A percentile compares a stretch with the other conserved stretches of the same genome.
Conservation (phyloP, 1,140 invertebrate genomes). For the Battus philenor region DNA sequence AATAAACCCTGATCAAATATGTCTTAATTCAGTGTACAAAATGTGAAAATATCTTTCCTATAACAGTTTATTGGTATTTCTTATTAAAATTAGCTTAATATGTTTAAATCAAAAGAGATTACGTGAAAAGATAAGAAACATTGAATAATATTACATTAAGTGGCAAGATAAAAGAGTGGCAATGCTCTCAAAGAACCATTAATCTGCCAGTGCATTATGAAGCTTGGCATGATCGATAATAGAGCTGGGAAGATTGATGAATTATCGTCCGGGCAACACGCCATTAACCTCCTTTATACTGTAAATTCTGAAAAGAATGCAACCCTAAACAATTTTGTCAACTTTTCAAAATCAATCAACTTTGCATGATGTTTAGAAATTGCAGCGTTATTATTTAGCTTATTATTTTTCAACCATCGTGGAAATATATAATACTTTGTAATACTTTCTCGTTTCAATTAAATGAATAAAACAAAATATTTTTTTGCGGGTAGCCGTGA, state of each 20-base stretch:
- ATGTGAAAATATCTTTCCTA: too few species aligned
- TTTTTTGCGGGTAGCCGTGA: too few species aligned
- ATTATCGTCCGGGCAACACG: conserved; percentile 12
- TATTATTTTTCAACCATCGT: too few species aligned
- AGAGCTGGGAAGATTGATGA: conserved; percentile 24
- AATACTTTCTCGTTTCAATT: too few species aligned
- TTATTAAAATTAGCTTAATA: too few species aligned
- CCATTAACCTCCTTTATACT: conserved; percentile 13
- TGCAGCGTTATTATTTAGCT: neutral
- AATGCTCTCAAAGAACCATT: conserved; percentile 20
- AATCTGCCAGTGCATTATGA: conserved; percentile 25
- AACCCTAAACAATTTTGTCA: conserved; percentile 3
- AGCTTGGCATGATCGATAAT: conserved; percentile 27
- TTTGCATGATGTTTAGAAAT: neutral
- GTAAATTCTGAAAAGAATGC: conserved; percentile 10
- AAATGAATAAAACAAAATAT: too few species aligned
- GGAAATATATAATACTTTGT: too few species aligned
- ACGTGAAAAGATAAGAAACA: too few species aligned
- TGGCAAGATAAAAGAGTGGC: conserved; percentile 13
- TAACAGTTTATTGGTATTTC: too few species aligned
- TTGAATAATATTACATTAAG: conserved; percentile 13
- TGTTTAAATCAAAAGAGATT: too few species aligned
- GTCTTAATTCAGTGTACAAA: too few species aligned
- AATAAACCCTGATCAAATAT: too few species aligned
- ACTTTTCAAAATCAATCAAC: neutral